Percentiles rank a stretch among this genome's conserved stretches.
phyloP scores from a whole-genome alignment of 2,888 invertebrate species.

The Protonemura montana region DNA sequence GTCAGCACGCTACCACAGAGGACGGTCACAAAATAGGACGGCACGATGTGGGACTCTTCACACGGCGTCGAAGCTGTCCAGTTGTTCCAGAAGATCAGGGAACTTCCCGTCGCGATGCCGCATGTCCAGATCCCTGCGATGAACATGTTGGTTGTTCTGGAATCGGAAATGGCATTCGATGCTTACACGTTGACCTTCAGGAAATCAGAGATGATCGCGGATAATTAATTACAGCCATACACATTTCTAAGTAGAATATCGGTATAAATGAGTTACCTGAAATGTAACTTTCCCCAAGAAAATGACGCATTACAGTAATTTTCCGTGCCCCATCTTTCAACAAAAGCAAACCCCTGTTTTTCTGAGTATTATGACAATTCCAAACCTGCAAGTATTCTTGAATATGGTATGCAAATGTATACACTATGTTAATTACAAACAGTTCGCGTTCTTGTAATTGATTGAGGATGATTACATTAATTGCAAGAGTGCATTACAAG shows the following conservation, averaged over 20 bases:
- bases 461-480: too few species aligned
- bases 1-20: slow-evolving; percentile 23
- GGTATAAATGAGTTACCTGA: not conserved
- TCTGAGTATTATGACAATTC: not conserved
- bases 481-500: too few species aligned
- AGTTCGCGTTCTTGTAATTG: too few species aligned
- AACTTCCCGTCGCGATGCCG: slow-evolving; percentile 25
- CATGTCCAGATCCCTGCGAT: slow-evolving; percentile 38
- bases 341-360: not conserved
- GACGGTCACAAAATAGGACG: slow-evolving; percentile 31
- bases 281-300: not conserved
- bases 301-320: not conserved
- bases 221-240: not conserved
- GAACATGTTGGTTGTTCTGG: not conserved
- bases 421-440: too few species aligned
- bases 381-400: not conserved
- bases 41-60: slow-evolving; percentile 43
- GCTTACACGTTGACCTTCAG: not conserved
- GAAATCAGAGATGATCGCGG: not conserved
- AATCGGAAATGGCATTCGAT: too few species aligned
- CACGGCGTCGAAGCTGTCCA: slow-evolving; percentile 43
- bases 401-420: not conserved
- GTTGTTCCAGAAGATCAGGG: slow-evolving; percentile 46
- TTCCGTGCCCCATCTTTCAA: not conserved
- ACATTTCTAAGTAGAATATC: not conserved